A percentile compares a stretch with the other conserved stretches of the same genome.
Conservation (phyloP, 1,140 invertebrate species). For the Delia radicum region DNA sequence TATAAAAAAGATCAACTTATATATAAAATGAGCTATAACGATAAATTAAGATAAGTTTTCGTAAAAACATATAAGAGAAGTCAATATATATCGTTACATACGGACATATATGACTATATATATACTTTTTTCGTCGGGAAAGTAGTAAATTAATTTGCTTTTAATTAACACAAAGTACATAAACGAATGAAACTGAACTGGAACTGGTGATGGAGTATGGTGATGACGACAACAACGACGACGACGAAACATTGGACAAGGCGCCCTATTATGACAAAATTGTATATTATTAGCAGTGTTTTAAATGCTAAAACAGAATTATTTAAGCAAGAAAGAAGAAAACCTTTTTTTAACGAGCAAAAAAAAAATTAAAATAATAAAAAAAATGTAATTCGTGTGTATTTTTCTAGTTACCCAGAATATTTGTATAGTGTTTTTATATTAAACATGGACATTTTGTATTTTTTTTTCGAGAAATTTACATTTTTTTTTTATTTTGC, state of each 20-base stretch:
- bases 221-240: background rate
- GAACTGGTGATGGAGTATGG: no score
- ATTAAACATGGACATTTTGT: no score
- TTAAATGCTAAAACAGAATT: background rate
- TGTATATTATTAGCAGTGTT: background rate
- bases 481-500: background rate
- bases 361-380: background rate
- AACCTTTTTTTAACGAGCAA: background rate
- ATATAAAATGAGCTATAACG: no score
- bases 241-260: background rate
- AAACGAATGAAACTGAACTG: background rate
- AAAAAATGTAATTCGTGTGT: background rate
- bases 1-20: no score
- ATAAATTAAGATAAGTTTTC: background rate
- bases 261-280: slow-evolving; percentile 4
- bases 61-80: background rate
- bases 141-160: background rate
- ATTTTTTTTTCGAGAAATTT: background rate
- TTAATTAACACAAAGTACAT: background rate
- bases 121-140: no score
- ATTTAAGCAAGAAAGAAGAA: no score
- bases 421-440: background rate
- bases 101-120: no score
- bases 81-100: no score
- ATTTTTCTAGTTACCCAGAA: background rate